phyloP scores from a whole-genome alignment of 2,797 vertebrate genomes.

The Leuciscus waleckii region DNA sequence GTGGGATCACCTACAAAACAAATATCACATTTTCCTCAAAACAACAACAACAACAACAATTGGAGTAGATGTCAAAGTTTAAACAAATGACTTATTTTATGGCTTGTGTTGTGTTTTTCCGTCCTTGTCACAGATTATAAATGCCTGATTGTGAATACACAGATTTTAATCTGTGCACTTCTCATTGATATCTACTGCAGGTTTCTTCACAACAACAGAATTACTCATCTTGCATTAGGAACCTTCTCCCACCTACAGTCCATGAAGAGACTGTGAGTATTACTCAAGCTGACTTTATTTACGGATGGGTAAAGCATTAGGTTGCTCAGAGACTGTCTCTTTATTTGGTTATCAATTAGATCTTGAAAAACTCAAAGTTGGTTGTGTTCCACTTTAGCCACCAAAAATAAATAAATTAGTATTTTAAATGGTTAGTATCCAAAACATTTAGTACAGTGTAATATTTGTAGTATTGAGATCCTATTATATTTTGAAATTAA shows the following conservation, averaged over 20 bases:
- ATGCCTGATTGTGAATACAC: not conserved
- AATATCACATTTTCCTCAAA: not conserved
- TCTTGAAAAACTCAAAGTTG: not conserved
- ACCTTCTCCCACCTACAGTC: slow-evolving; percentile 93
- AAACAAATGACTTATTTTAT: not conserved
- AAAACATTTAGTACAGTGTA: not conserved
- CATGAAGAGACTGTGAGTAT: slow-evolving; percentile 97
- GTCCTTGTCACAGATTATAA: not conserved
- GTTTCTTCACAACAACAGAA: slow-evolving; percentile 98
- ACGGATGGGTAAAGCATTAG: slow-evolving; percentile 8
- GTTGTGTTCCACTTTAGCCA: not conserved
- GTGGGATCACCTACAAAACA: not conserved
- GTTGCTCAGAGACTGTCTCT: not conserved
- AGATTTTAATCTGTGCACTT: not conserved
- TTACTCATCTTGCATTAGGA: slow-evolving; percentile 91
- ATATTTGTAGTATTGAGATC: not conserved
- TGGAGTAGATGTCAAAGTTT: not conserved
- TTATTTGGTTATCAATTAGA: not conserved
- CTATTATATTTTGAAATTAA: not conserved
- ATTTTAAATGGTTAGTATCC: not conserved
- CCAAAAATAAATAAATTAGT: not conserved
- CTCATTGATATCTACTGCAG: slow-evolving; percentile 71
- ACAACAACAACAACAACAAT: not conserved
- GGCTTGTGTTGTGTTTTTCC: not conserved
- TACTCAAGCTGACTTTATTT: slow-evolving; percentile 17